A percentile compares a stretch with the other conserved stretches of the same genome.
Evolutionary conservation across 92 coral and sea anemone species (phyloP).

Genomic region (Paramuricea clavata): DNA sequence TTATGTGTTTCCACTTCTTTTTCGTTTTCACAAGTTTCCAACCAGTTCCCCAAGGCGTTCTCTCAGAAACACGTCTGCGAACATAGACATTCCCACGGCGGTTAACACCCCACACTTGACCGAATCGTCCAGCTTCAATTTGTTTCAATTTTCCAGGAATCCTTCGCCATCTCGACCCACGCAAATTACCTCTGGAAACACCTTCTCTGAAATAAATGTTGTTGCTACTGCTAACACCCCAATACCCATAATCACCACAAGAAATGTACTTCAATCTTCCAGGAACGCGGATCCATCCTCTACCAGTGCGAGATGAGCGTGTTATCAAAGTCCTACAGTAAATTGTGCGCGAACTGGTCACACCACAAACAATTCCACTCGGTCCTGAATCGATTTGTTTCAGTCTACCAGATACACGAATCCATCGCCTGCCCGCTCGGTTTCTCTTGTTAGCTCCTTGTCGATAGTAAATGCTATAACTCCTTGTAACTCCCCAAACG

Average conservation of each 20-base stretch:
- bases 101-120: constrained; percentile 70
- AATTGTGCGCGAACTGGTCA: constrained; percentile 13
- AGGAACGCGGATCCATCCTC: constrained; percentile 37
- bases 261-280: constrained; percentile 56
- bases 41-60: not conserved
- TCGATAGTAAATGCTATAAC: constrained; percentile 36
- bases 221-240: constrained; percentile 53
- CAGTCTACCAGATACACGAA: constrained; percentile 50
- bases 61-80: constrained; percentile 13
- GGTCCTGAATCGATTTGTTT: constrained; percentile 60
- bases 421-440: constrained; percentile 45
- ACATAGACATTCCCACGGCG: constrained; percentile 6
- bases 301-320: constrained; percentile 13
- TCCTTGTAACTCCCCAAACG: constrained; percentile 43
- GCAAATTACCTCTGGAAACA: not conserved
- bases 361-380: constrained; percentile 44
- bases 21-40: constrained; percentile 12
- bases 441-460: not conserved
- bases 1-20: not conserved
- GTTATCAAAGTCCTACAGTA: constrained; percentile 46
- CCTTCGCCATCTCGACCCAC: constrained; percentile 49
- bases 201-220: constrained; percentile 40
- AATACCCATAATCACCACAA: constrained; percentile 48
- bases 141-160: constrained; percentile 54
- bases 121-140: constrained; percentile 59